Conservation (phyloP, 2,113 vertebrate species). For the Xenopus borealis region DNA sequence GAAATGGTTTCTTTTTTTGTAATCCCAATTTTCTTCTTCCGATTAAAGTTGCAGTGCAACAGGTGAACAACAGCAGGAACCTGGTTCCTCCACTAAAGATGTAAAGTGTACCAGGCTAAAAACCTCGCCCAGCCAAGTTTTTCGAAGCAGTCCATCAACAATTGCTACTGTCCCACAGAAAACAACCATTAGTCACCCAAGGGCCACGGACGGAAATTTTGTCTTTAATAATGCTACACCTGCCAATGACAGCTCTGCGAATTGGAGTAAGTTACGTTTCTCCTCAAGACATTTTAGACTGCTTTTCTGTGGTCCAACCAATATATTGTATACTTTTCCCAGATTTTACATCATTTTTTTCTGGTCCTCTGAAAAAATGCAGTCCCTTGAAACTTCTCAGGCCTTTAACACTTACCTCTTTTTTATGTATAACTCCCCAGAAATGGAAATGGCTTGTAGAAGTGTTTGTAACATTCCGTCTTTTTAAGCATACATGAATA, state of each 20-base stretch:
- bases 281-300: too few species aligned
- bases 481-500: too few species aligned
- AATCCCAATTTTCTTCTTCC: neutral
- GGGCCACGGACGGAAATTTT: neutral
- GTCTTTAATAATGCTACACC: neutral
- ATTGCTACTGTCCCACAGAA: rapidly evolving
- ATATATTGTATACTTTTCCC: too few species aligned
- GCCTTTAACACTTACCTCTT: too few species aligned
- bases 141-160: neutral
- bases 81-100: constrained; percentile 44
- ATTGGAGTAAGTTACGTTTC: constrained; percentile 49
- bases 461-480: too few species aligned
- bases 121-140: rapidly evolving
- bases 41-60: constrained; percentile 53
- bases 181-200: rapidly evolving
- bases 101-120: constrained; percentile 46
- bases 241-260: neutral
- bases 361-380: too few species aligned
- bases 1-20: too few species aligned
- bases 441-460: too few species aligned
- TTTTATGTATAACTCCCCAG: too few species aligned
- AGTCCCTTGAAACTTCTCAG: too few species aligned
- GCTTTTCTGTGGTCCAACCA: too few species aligned
- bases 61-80: constrained; percentile 37
- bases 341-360: too few species aligned